Evolutionary conservation across 2,113 vertebrate genomes (phyloP).

Genomic region (Dinomys branickii): DNA sequence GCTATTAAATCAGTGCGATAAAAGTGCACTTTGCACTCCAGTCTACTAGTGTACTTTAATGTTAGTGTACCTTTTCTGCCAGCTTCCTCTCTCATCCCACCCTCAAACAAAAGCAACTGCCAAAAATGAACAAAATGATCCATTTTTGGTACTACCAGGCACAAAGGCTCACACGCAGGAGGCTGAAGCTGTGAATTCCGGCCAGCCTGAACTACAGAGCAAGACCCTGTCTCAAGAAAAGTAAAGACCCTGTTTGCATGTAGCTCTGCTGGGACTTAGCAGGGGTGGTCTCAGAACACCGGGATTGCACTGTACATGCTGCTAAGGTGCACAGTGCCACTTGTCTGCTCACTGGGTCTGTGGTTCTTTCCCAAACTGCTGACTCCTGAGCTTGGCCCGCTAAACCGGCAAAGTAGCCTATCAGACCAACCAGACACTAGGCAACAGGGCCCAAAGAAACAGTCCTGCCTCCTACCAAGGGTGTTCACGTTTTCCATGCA

Average conservation of each 20-base stretch:
- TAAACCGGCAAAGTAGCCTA: not conserved
- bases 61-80: not conserved
- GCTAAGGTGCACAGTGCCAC: fast-evolving
- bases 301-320: fast-evolving
- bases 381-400: not conserved
- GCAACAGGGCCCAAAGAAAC: not conserved
- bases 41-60: fast-evolving
- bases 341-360: not conserved
- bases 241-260: not conserved
- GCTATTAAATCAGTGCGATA: too few relatives aligned
- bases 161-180: not conserved
- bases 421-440: not conserved
- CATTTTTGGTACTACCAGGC: not conserved
- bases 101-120: not conserved
- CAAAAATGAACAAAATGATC: not conserved
- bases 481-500: not conserved
- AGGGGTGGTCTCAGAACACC: not conserved
- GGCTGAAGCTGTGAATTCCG: not conserved
- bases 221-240: not conserved
- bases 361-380: not conserved
- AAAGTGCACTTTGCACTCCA: fast-evolving
- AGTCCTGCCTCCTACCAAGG: not conserved
- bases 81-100: too few relatives aligned
- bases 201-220: not conserved
- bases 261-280: fast-evolving